These are phyloP conservation scores for Mythimna loreyi DNA, from an alignment of 2,888 invertebrate genomes.

Conservation along the genomic window DNA sequence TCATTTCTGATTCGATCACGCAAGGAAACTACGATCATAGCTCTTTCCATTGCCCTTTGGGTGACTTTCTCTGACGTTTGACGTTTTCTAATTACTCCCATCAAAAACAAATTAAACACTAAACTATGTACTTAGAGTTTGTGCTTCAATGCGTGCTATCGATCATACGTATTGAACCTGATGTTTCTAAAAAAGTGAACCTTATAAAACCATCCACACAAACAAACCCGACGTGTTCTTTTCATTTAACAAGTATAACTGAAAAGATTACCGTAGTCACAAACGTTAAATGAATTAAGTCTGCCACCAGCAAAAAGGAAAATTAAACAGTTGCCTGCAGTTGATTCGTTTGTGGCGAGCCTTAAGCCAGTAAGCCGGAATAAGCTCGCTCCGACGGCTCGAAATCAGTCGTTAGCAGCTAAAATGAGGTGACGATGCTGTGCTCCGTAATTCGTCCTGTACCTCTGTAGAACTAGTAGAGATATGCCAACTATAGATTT, in stretches of 20 bases:
- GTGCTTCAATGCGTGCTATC: too few species aligned
- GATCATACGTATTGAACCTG: too few species aligned
- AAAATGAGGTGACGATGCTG: conserved; percentile 14
- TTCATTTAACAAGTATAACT: conserved; percentile 31
- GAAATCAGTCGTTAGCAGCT: conserved; percentile 45
- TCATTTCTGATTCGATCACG: too few species aligned
- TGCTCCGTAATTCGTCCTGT: conserved; percentile 16
- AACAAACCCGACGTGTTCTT: conserved; percentile 3
- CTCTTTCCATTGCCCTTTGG: too few species aligned
- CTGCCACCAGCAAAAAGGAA: conserved; percentile 28
- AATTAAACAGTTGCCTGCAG: conserved; percentile 17
- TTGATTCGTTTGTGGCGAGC: conserved; percentile 21
- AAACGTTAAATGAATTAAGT: conserved; percentile 39
- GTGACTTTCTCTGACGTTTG: too few species aligned
- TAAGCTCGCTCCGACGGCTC: conserved; percentile 25
- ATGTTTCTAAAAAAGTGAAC: background rate
- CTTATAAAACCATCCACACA: background rate
- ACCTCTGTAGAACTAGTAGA: background rate
- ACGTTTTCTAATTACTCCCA: too few species aligned
- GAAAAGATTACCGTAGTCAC: conserved; percentile 12
- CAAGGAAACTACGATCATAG: too few species aligned
- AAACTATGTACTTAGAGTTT: too few species aligned
- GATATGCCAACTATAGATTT: too few species aligned
- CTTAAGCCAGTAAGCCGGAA: conserved; percentile 31
- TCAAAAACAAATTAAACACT: too few species aligned